A percentile compares a stretch with the other conserved stretches of the same genome.
Evolutionary conservation across 2,797 vertebrate genomes (phyloP).

Genomic region (Darevskia nairensis): DNA sequence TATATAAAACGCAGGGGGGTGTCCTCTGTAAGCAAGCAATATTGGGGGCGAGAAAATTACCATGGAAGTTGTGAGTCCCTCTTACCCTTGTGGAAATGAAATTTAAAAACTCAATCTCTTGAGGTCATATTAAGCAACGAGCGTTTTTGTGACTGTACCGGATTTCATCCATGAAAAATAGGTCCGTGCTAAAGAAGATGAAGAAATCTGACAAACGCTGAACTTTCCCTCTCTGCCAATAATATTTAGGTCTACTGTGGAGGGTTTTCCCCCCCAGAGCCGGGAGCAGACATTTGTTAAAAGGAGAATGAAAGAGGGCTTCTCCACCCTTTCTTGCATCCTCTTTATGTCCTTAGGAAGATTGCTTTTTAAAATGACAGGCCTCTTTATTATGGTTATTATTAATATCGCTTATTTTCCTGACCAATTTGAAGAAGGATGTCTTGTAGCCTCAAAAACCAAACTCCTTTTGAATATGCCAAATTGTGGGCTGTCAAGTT

Average conservation of each 20-base stretch:
- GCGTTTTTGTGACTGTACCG: neutral
- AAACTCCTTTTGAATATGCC: neutral
- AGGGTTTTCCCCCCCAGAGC: constrained; percentile 44
- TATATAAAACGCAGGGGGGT: neutral
- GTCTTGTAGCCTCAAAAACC: constrained; percentile 15
- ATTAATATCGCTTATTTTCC: constrained; percentile 52
- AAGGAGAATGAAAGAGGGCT: constrained; percentile 66
- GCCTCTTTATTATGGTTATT: constrained; percentile 59
- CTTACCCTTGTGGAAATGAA: neutral
- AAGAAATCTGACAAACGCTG: constrained; percentile 14
- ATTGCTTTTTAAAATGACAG: constrained; percentile 69
- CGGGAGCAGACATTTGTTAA: constrained; percentile 69
- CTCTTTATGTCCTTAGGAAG: constrained; percentile 70
- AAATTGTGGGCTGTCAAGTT: constrained; percentile 36
- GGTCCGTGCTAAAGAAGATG: neutral
- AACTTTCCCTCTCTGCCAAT: neutral
- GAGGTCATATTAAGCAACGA: neutral
- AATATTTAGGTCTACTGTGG: neutral
- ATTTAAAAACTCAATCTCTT: neutral
- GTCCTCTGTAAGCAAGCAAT: neutral
- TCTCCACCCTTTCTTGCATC: constrained; percentile 68
- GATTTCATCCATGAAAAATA: neutral
- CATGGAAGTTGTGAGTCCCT: neutral
- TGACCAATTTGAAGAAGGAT: constrained; percentile 59
- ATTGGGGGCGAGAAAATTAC: neutral